Evolutionary conservation across 2,113 vertebrate species (phyloP), one percentile per base, ranked within the genome.

Genomic region (Oncorhynchus mykiss): DNA sequence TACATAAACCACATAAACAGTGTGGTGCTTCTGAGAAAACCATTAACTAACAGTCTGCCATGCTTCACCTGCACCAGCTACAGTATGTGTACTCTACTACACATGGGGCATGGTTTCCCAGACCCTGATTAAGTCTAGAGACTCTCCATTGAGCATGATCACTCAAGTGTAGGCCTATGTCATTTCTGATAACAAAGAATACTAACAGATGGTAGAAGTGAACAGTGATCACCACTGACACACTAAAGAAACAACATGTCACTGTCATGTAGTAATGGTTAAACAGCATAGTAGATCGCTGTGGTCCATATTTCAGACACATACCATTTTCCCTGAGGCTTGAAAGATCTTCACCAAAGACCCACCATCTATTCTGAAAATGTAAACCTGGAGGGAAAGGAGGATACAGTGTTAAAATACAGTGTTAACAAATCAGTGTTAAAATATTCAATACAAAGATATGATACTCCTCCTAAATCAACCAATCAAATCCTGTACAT

Each of bases 301-400:
- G 13, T 14, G 34, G 62, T 71, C 67, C 70, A 60, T 70, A 79
- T 86, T 54, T 54, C 4, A 2, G 67, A 73, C 45, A 89, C 94
- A 87, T 88, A 99, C 97, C 96, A 96, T 98, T 95, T 95, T 98
- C 87, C 97, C 97, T 74, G 96, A 96, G 85, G 95, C 95, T 88
- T 98, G 94, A 91, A 99, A 99, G 88, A 93, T 95, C 93, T 94
- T 98, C 89, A 96, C 91, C 82, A 99, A 91, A 84, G 95, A 95
- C 72, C 73, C 84, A 67, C 92, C 95, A 67, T 99, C 97, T 2
- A 96, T 94, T 94, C 95, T 95, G 87, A 99, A 99, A 91, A 99
- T 94, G 88, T 98, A 99, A 89, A 99, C 96, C 98, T 99, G 85
- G 9, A 18, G 22, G 49, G 22, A 20, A 66, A 11, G 20, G 79